These are phyloP conservation scores for Poeciliopsis presidionis DNA, from an alignment of 2,797 vertebrate genomes.

Conservation along the genomic window DNA sequence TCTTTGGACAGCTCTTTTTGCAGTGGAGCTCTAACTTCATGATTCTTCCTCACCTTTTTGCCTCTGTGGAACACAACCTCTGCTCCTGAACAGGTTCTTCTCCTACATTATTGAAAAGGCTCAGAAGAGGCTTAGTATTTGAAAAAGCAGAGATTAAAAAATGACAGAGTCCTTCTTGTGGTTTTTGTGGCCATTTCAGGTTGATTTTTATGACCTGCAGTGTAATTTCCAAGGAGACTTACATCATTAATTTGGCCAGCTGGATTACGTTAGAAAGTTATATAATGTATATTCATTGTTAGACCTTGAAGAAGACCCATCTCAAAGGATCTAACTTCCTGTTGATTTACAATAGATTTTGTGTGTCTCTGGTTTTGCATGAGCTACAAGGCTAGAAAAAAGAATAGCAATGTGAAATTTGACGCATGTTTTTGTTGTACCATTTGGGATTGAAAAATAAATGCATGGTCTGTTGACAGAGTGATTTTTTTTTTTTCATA, in stretches of 20 bases:
- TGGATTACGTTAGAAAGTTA: constrained; percentile 24
- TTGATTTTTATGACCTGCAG: constrained; percentile 57
- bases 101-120: constrained; percentile 76
- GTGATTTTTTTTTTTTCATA: constrained; percentile 13
- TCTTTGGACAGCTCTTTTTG: constrained; percentile 44
- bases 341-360: not conserved
- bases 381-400: not conserved
- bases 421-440: constrained; percentile 7
- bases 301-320: constrained; percentile 4
- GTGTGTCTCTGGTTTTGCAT: not conserved
- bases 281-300: constrained; percentile 27
- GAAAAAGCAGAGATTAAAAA: constrained; percentile 63
- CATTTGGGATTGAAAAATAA: constrained; percentile 22
- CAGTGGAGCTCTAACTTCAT: constrained; percentile 46
- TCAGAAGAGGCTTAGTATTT: constrained; percentile 72
- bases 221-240: constrained; percentile 71
- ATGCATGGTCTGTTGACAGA: constrained; percentile 6
- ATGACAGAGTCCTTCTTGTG: constrained; percentile 64
- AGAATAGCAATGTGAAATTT: not conserved
- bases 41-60: constrained; percentile 52
- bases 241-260: constrained; percentile 60
- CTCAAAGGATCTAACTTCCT: constrained; percentile 11
- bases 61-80: constrained; percentile 41
- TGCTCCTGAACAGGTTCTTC: constrained; percentile 57
- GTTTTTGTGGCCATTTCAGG: constrained; percentile 57